Evolutionary conservation across 1,140 invertebrate species (phyloP), one percentile per base, ranked within the genome.

Genomic region (Lepidurus packardi): DNA sequence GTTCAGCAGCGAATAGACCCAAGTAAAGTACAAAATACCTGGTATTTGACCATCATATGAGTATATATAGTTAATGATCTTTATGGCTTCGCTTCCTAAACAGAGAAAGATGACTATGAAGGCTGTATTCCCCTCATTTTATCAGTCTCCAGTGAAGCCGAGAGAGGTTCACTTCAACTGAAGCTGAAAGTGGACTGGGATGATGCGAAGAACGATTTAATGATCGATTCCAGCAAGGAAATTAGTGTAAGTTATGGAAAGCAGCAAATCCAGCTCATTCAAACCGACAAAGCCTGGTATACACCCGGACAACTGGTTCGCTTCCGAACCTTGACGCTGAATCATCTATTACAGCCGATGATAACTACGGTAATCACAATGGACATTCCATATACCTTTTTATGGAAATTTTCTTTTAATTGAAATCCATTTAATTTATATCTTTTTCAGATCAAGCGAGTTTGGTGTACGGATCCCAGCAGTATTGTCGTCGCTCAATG

Each of bases 381-480:
- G 6, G 7, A 13, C 6, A 4, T 65, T 7, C 16, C 53, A n/a
- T n/a, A n/a, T n/a, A n/a, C n/a, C 3, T 34, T 34, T 34, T 4
- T 34, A 34, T 34, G 34, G 34, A 34, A 34, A 34, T 4, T 65
- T 9, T 8, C 10, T 16, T 7, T 21, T 7, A 65, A 21, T 65
- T n/a, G 7, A 16, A 65, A 65, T 21, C 53, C 3, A 34, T 34
- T 34, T n/a, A 9, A 65, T 65, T 21, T 65, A 13, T 21, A n/a
- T 4, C 16, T 65, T 65, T 65, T 65, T 73, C 79, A 90, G 90
- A 87, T 90, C 79, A 82, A 85, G 6, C 84, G 86, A 80, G 84
- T 91, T n/a, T 88, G 85, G 84, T 87, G 91, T 7, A 86, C 88
- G 81, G 89, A 89, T 83, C 90, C 90, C 10, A 85, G 86, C 24